A percentile compares a stretch with the other conserved stretches of the same genome.
phyloP scores from a whole-genome alignment of 2,113 vertebrate species.

The Cyprinodon brontotheroides region DNA sequence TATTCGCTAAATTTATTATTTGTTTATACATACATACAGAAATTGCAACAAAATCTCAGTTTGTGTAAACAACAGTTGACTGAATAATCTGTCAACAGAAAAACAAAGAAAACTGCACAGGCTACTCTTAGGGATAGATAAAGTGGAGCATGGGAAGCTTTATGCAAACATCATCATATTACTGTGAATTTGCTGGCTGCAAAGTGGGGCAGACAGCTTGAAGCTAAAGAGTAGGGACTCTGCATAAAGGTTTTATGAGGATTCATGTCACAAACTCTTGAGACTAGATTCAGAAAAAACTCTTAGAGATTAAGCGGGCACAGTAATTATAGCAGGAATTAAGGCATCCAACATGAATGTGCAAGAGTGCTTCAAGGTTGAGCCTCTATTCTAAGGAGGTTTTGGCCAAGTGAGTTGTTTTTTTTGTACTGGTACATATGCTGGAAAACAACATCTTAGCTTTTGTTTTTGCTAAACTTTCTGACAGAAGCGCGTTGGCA shows the following conservation, averaged over 20 bases:
- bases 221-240: conserved; percentile 53
- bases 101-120: conserved; percentile 59
- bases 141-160: conserved; percentile 55
- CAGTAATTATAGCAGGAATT: conserved; percentile 46
- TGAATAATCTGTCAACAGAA: conserved; percentile 57
- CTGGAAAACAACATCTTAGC: conserved; percentile 36
- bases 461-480: conserved; percentile 46
- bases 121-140: conserved; percentile 57
- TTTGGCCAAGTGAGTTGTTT: conserved; percentile 3
- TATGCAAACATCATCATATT: conserved; percentile 38
- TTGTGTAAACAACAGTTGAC: conserved; percentile 74
- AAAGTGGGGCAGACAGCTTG: conserved; percentile 50
- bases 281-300: conserved; percentile 27
- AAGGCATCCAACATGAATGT: conserved; percentile 61
- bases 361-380: conserved; percentile 39
- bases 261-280: conserved; percentile 51
- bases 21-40: conserved; percentile 75
- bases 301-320: conserved; percentile 24
- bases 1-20: conserved; percentile 75
- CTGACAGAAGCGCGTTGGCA: conserved; percentile 56
- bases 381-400: conserved; percentile 42
- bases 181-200: conserved; percentile 58
- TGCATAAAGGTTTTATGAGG: conserved; percentile 38
- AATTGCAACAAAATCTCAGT: conserved; percentile 65
- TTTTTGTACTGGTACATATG: conserved; percentile 24